Evolutionary conservation across 1,140 invertebrate species (phyloP), one percentile per base, ranked within the genome.

Genomic region (Pseudachorutes palmiensis): DNA sequence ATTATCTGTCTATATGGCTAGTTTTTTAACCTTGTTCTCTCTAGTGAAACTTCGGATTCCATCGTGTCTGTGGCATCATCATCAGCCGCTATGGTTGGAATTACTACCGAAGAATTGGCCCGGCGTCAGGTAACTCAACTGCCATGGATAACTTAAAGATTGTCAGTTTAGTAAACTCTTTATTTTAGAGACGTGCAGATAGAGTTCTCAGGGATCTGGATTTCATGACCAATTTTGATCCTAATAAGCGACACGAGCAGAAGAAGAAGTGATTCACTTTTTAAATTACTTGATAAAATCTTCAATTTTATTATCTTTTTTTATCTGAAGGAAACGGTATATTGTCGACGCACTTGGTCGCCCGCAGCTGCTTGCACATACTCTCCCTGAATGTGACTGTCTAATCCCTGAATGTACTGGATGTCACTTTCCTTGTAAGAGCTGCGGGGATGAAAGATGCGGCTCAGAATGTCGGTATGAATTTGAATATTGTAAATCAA

Each of bases 391-490:
- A 55, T 73, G 72, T 61, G 72, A 73, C 48, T 73, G 72, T 33
- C 36, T 73, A 14, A 32, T 60, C 12, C 26, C 32, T 2, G 30
- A 57, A 2, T 73, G 72, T 63, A 64, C 67, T 12, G 72, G 72
- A 9, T 73, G 72, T 67, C 67, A 70, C 61, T 65, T 49, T 28
- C 72, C 72, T 0, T 73, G 72, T 58, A 68, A 58, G 26, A 28
- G 1, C 16, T 73, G 71, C 57, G 57, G 48, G 0, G 69, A 70
- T 41, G 29, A 3, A 16, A 31, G 66, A 1, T 73, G 72, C 51
- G 72, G 69, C n/a, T 36, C 62, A 36, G 69, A 68, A 31, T 70
- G 72, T 58, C 16, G 72, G 72, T 73, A 67, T 33, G 19, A 5
- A 66, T 28, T 33, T 57, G 26, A 22, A 22, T 57, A 9, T 12